These are phyloP conservation scores for Dryoscopus gambensis DNA, from an alignment of 2,113 vertebrate genomes.

Conservation along the genomic window DNA sequence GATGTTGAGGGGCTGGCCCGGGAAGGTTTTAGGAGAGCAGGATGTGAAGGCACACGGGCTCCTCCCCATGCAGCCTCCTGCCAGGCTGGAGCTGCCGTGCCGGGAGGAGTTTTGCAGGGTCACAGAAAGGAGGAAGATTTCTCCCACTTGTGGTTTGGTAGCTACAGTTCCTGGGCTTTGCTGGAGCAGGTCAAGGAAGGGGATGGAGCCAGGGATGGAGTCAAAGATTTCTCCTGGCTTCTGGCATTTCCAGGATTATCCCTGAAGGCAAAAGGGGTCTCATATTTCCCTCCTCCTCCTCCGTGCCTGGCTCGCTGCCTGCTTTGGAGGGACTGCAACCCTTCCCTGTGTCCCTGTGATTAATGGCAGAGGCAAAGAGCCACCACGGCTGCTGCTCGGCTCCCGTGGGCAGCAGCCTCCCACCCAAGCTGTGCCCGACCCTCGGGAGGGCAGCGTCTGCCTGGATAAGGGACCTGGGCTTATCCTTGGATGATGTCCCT, in stretches of 20 bases:
- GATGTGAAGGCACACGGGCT: not conserved
- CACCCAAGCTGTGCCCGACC: not conserved
- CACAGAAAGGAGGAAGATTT: not conserved
- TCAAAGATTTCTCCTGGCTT: not conserved
- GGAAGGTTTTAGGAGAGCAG: not conserved
- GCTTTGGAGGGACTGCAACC: conserved; percentile 29
- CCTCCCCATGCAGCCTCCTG: not conserved
- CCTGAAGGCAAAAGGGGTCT: not conserved
- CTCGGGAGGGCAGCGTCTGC: not conserved
- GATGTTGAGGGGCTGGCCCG: not conserved
- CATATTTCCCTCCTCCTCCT: not conserved
- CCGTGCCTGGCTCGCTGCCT: not conserved
- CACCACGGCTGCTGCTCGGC: conserved; percentile 39
- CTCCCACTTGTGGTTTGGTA: not conserved
- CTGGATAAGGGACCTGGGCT: fast-evolving
- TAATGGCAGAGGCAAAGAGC: conserved; percentile 59
- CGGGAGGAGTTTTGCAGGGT: not conserved
- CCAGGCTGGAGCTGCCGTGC: not conserved
- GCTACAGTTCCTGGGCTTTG: not conserved
- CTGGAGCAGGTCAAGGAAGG: not conserved
- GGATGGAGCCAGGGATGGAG: not conserved
- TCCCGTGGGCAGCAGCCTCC: conserved; percentile 26
- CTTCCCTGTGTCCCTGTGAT: conserved; percentile 57
- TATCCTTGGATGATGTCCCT: not conserved
- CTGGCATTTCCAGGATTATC: not conserved